phyloP scores from a whole-genome alignment of 1,140 invertebrate genomes.

The Amyelois transitella region DNA sequence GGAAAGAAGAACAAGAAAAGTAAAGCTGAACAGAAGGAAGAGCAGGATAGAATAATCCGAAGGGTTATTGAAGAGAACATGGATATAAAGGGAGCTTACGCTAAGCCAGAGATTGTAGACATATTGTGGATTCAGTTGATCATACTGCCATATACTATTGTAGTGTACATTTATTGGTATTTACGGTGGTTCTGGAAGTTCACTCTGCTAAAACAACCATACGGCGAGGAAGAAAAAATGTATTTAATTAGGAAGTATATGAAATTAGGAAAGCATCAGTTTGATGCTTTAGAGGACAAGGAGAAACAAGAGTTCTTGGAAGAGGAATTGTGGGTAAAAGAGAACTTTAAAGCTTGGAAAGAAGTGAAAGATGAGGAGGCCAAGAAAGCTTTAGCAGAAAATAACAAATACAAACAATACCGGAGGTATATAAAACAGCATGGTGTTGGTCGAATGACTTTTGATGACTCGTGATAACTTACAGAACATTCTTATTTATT shows the following conservation, averaged over 20 bases:
- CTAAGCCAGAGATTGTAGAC: slow-evolving; percentile 84
- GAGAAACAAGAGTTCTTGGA: slow-evolving; percentile 84
- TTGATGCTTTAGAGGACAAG: slow-evolving; percentile 82
- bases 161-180: slow-evolving; percentile 83
- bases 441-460: slow-evolving; percentile 85
- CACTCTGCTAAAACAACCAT: slow-evolving; percentile 82
- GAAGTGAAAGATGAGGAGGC: slow-evolving; percentile 86
- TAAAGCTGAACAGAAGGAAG: slow-evolving; percentile 86
- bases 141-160: slow-evolving; percentile 83
- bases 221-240: slow-evolving; percentile 87
- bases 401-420: slow-evolving; percentile 85
- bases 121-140: slow-evolving; percentile 89
- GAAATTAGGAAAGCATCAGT: slow-evolving; percentile 81
- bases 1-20: slow-evolving; percentile 73
- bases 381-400: slow-evolving; percentile 86
- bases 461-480: slow-evolving; percentile 81
- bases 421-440: slow-evolving; percentile 87
- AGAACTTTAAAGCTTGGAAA: slow-evolving; percentile 88
- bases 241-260: slow-evolving; percentile 88
- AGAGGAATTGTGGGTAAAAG: slow-evolving; percentile 86
- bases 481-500: slow-evolving; percentile 7
- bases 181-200: slow-evolving; percentile 87
- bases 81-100: slow-evolving; percentile 92
- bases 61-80: slow-evolving; percentile 92
- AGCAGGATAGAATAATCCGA: slow-evolving; percentile 82